These are phyloP conservation scores for Corvus moneduloides DNA, from an alignment of 2,113 vertebrate genomes.

Conservation along the genomic window DNA sequence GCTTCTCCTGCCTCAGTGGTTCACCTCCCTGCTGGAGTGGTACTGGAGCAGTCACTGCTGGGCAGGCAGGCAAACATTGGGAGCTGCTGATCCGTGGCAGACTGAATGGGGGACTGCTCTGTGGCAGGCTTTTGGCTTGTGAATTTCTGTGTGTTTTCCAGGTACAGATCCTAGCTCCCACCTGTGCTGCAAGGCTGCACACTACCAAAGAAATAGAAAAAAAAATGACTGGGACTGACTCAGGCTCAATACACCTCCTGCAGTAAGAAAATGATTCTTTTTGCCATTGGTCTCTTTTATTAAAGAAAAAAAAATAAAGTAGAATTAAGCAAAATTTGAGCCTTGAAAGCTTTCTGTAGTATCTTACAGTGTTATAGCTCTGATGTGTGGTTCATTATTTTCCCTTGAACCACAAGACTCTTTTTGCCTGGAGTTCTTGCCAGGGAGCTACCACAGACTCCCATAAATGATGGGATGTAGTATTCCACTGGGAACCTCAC, in stretches of 20 bases:
- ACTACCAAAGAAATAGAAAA: neutral
- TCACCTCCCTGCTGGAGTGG: neutral
- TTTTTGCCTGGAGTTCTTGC: neutral
- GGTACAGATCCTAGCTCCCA: neutral
- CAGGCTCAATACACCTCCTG: neutral
- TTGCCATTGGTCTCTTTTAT: neutral
- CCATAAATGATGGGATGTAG: accelerated
- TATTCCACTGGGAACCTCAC: neutral
- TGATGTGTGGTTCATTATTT: neutral
- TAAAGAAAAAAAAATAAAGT: neutral
- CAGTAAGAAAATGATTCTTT: neutral
- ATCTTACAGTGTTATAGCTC: neutral
- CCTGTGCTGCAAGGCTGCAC: neutral
- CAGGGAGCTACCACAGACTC: neutral
- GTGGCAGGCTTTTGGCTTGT: neutral
- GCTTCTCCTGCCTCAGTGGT: neutral
- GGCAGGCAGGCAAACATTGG: neutral
- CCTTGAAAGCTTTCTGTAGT: neutral
- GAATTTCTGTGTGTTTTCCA: neutral
- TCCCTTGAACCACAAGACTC: neutral
- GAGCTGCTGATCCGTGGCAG: neutral
- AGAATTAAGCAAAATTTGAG: neutral
- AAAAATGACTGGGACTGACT: accelerated
- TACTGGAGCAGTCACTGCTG: neutral
- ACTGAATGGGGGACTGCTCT: neutral